Evolutionary conservation across 2,888 invertebrate species (phyloP).

Genomic region (Rhodophaea formosa): DNA sequence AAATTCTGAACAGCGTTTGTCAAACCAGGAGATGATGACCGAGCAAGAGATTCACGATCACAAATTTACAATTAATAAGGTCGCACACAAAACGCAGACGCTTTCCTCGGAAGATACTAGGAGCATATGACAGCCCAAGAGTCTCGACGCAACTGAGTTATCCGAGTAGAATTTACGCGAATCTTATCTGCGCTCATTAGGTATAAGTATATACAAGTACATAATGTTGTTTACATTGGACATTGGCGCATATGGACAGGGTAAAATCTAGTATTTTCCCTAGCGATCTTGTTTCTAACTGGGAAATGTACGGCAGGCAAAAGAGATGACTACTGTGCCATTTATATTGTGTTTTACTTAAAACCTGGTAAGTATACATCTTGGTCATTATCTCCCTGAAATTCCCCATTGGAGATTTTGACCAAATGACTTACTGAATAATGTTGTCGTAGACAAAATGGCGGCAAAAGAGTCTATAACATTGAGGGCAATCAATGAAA

Average conservation of each 20-base stretch:
- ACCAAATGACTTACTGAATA: too few relatives aligned
- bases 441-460: too few relatives aligned
- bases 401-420: too few relatives aligned
- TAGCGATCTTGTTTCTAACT: neutral
- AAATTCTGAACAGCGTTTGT: neutral
- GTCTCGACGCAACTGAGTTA: conserved; percentile 40
- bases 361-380: too few relatives aligned
- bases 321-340: neutral
- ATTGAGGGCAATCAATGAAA: too few relatives aligned
- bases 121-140: conserved; percentile 38
- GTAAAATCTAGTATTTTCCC: neutral
- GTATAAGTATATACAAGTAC: neutral
- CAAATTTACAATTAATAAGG: conserved; percentile 23
- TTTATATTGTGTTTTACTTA: too few relatives aligned
- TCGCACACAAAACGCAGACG: conserved; percentile 20
- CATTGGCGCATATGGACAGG: neutral
- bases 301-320: neutral
- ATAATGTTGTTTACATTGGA: conserved; percentile 8
- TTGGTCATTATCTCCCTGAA: too few relatives aligned
- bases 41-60: neutral
- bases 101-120: conserved; percentile 31
- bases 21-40: neutral
- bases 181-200: conserved; percentile 26
- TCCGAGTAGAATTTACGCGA: conserved; percentile 36
- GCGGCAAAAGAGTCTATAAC: too few relatives aligned